A percentile compares a stretch with the other conserved stretches of the same genome.
Evolutionary conservation across 2,113 vertebrate species (phyloP).

Genomic region (Pelecanoides urinatrix): DNA sequence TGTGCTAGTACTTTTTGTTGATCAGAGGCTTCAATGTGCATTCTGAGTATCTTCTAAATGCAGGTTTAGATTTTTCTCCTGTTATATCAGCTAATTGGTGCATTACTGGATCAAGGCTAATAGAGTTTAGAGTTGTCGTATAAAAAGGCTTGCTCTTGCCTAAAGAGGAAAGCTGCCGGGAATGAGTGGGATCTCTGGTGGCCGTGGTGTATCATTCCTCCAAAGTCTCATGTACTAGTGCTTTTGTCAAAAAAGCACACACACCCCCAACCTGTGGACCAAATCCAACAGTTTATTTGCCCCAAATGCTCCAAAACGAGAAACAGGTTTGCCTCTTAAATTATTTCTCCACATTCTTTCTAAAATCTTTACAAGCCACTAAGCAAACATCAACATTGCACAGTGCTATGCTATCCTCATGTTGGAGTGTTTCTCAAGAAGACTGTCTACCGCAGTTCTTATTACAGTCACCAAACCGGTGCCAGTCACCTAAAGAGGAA

Average conservation of each 20-base stretch:
- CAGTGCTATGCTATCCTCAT: rapidly evolving
- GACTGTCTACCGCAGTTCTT: neutral
- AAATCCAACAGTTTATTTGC: neutral
- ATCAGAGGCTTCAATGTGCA: neutral
- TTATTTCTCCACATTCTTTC: neutral
- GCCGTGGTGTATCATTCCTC: neutral
- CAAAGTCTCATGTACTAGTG: neutral
- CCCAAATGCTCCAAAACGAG: neutral
- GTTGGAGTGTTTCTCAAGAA: neutral
- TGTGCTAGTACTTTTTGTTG: neutral
- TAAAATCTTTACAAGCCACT: neutral
- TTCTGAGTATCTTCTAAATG: neutral
- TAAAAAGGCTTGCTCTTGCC: neutral
- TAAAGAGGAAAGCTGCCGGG: neutral
- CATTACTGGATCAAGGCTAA: neutral
- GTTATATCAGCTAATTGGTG: neutral
- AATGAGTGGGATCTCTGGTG: neutral
- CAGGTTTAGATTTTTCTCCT: neutral
- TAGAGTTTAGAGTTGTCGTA: neutral
- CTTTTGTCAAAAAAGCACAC: neutral
- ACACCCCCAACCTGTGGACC: neutral
- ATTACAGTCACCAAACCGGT: rapidly evolving
- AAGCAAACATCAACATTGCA: neutral
- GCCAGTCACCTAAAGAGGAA: neutral
- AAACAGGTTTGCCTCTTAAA: neutral